Percentiles rank a stretch among this genome's conserved stretches.
phyloP scores from a whole-genome alignment of 2,797 vertebrate genomes.

The Australoheros facetus region DNA sequence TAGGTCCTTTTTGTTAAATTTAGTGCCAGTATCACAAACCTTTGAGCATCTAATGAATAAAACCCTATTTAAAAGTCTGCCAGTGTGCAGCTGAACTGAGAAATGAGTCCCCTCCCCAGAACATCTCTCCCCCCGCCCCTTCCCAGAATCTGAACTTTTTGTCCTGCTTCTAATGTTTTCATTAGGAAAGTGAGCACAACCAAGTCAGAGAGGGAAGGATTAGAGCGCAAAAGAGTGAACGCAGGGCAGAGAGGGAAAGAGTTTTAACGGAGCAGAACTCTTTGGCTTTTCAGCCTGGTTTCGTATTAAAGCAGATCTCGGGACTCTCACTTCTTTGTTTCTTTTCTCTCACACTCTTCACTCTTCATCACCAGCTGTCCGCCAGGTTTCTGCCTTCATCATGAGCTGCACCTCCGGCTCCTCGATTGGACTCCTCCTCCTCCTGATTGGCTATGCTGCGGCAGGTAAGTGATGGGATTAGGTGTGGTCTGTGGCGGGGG shows the following conservation, averaged over 20 bases:
- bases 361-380: constrained; percentile 7
- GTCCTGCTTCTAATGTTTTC: constrained; percentile 73
- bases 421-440: constrained; percentile 63
- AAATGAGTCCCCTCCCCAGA: constrained; percentile 63
- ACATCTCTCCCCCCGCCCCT: constrained; percentile 50
- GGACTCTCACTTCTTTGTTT: neutral
- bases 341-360: neutral
- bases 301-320: constrained; percentile 7
- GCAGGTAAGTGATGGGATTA: constrained; percentile 72
- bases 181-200: constrained; percentile 71
- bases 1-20: neutral
- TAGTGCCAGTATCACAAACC: neutral
- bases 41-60: neutral
- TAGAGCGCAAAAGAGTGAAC: constrained; percentile 12
- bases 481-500: neutral
- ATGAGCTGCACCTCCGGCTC: constrained; percentile 56
- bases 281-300: neutral
- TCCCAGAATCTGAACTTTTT: constrained; percentile 68
- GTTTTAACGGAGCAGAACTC: neutral
- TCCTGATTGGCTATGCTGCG: constrained; percentile 73
- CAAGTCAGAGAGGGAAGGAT: constrained; percentile 34
- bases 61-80: neutral
- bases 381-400: constrained; percentile 29
- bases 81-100: constrained; percentile 33
- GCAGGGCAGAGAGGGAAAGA: neutral